Conservation (phyloP, 2,797 vertebrate species). For the Microchirus variegatus region DNA sequence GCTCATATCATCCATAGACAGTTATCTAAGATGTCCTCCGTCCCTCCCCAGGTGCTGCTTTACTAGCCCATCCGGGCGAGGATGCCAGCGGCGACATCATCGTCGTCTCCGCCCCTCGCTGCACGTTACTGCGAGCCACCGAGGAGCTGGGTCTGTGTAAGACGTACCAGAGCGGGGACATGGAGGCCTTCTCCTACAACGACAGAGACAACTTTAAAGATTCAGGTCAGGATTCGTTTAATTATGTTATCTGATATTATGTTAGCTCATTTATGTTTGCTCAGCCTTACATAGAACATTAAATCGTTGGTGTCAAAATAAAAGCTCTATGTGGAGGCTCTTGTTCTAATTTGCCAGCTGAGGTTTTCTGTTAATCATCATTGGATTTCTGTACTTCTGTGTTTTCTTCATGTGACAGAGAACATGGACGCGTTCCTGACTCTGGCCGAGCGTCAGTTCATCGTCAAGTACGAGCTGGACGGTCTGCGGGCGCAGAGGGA, state of each 20-base stretch:
- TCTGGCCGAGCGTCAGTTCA: conserved; percentile 81
- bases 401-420: conserved; percentile 60
- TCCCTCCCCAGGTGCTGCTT: conserved; percentile 70
- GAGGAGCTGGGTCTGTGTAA: conserved; percentile 83
- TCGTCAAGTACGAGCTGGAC: conserved; percentile 82
- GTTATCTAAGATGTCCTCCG: too few relatives aligned
- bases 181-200: conserved; percentile 79
- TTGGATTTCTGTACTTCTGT: too few relatives aligned
- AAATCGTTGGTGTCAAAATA: too few relatives aligned
- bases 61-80: conserved; percentile 83
- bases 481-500: conserved; percentile 75
- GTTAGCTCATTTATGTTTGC: too few relatives aligned
- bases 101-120: conserved; percentile 79
- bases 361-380: too few relatives aligned
- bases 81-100: conserved; percentile 80
- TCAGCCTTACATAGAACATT: too few relatives aligned
- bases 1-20: too few relatives aligned
- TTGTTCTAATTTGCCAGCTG: too few relatives aligned
- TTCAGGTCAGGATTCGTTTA: conserved; percentile 63
- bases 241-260: too few relatives aligned
- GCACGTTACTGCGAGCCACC: conserved; percentile 76
- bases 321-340: too few relatives aligned
- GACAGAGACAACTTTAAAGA: conserved; percentile 78
- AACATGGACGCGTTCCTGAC: conserved; percentile 82
- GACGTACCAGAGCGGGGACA: conserved; percentile 68